Conservation (phyloP, 2,113 vertebrate genomes). For the Otis tarda region DNA sequence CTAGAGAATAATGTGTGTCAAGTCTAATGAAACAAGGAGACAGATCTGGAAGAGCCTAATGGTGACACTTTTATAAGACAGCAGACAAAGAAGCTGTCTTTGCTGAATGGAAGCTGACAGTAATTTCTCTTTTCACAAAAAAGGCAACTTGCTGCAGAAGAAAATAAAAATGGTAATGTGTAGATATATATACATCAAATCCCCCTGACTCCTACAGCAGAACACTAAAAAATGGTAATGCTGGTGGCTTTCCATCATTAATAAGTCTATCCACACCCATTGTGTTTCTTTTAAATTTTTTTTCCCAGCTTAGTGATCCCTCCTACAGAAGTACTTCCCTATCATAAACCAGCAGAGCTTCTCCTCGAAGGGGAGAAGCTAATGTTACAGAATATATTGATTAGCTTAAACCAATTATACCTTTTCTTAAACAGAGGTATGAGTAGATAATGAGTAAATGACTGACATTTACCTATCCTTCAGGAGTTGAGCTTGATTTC, state of each 20-base stretch:
- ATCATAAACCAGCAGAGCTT: neutral
- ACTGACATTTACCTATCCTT: neutral
- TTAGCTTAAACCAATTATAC: neutral
- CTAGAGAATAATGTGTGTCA: neutral
- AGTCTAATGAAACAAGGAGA: conserved; percentile 20
- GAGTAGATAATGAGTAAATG: neutral
- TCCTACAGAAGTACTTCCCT: neutral
- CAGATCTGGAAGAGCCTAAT: neutral
- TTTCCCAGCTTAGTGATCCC: neutral
- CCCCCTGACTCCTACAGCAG: neutral
- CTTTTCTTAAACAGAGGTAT: neutral
- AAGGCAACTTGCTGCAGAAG: neutral
- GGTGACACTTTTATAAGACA: neutral
- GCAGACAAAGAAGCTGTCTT: neutral
- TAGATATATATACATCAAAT: neutral
- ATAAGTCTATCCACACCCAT: neutral
- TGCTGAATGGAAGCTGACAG: conserved; percentile 4
- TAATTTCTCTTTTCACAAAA: conserved; percentile 55
- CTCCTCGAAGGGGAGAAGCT: neutral
- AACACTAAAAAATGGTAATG: neutral
- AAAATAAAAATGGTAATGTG: conserved; percentile 44
- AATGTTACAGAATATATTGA: neutral
- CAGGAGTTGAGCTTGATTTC: neutral
- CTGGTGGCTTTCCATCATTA: neutral
- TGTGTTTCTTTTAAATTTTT: neutral